Percentiles rank a stretch among this genome's conserved stretches.
phyloP scores from a whole-genome alignment of 2,113 vertebrate genomes.

The Smithornis capensis region DNA sequence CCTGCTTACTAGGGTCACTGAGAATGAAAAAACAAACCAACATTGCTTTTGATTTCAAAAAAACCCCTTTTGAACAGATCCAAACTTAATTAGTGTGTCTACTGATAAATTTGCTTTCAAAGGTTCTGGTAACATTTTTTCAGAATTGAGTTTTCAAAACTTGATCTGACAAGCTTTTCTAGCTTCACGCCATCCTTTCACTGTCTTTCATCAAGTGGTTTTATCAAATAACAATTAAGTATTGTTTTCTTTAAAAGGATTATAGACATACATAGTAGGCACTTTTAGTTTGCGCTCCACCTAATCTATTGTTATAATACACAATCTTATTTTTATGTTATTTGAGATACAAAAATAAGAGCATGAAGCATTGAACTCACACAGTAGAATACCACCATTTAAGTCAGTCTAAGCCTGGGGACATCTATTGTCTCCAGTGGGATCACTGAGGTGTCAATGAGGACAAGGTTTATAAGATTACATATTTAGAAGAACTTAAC shows the following conservation, averaged over 20 bases:
- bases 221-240: constrained; percentile 63
- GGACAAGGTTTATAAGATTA: background rate
- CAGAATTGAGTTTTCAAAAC: constrained; percentile 75
- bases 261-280: constrained; percentile 21
- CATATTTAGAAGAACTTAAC: background rate
- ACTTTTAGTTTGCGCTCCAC: constrained; percentile 38
- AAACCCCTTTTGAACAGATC: background rate
- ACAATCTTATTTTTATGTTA: constrained; percentile 1
- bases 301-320: background rate
- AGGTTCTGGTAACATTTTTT: constrained; percentile 79
- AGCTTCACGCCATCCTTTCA: constrained; percentile 62
- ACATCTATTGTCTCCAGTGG: background rate
- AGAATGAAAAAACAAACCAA: rapidly evolving
- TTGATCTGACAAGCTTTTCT: constrained; percentile 56
- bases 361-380: background rate
- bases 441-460: background rate
- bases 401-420: background rate
- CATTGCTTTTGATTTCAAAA: background rate
- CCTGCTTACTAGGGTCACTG: background rate
- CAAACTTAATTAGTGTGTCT: background rate
- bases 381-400: background rate
- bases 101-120: constrained; percentile 65
- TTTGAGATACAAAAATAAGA: constrained; percentile 35
- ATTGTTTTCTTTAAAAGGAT: constrained; percentile 59
- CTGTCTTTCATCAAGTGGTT: constrained; percentile 76